These are phyloP conservation scores for Aquatica leii DNA, from an alignment of 2,888 invertebrate genomes.

Conservation along the genomic window DNA sequence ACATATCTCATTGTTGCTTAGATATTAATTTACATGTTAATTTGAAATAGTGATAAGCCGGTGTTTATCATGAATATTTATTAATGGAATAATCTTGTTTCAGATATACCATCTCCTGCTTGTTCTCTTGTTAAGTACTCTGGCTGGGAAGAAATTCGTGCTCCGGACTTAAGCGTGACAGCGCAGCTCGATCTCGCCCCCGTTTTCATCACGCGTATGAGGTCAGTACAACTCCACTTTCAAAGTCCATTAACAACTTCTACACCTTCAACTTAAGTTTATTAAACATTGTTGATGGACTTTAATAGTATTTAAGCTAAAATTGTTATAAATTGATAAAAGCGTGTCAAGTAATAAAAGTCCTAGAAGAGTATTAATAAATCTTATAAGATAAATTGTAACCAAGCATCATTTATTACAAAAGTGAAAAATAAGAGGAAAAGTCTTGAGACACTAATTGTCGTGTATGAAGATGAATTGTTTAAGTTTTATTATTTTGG, in stretches of 20 bases:
- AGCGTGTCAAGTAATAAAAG: conserved; percentile 50
- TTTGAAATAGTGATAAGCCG: not conserved
- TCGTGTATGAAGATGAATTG: conserved; percentile 55
- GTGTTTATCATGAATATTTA: conserved; percentile 44
- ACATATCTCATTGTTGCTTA: not conserved
- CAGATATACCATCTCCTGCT: conserved; percentile 62
- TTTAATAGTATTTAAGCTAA: conserved; percentile 37
- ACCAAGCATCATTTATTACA: conserved; percentile 53
- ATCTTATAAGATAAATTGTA: conserved; percentile 55
- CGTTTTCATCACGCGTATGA: conserved; percentile 63
- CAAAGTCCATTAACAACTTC: conserved; percentile 26
- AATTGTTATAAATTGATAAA: conserved; percentile 52
- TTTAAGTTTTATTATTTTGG: conserved; percentile 27
- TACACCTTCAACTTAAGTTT: conserved; percentile 26
- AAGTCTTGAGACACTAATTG: conserved; percentile 56
- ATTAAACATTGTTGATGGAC: conserved; percentile 41
- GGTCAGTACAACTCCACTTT: conserved; percentile 51
- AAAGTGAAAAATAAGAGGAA: conserved; percentile 56
- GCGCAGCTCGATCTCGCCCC: conserved; percentile 62
- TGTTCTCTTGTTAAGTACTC: conserved; percentile 62
- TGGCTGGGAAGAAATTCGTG: conserved; percentile 60
- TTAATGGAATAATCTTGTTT: conserved; percentile 50
- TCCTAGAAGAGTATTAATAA: conserved; percentile 52
- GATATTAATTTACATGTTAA: conserved; percentile 3
- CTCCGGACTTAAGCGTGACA: conserved; percentile 61